Evolutionary conservation across 30 jellyfish, hydroid and myxozoan species (phyloP), one percentile per base, ranked within the genome.

Genomic region (Nemopilema nomurai): DNA sequence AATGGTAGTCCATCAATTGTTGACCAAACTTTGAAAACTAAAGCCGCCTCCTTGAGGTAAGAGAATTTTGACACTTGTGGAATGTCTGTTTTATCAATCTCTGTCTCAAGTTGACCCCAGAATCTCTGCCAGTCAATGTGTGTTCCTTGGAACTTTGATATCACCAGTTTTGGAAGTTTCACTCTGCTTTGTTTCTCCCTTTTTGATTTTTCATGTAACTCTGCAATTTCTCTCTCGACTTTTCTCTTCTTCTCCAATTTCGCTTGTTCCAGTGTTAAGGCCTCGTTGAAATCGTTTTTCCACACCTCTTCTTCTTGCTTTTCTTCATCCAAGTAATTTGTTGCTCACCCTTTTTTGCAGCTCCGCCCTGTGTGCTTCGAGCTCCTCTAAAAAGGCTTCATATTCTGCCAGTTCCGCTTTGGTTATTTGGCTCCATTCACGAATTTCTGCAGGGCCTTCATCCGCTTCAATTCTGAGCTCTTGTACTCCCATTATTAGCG

Each of bases 1-100:
- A 83, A 72, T 82, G 92, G 92, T 8, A 83, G 86, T 29, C 92
- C 92, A 62, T 73, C 83, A 50, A 85, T 85, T 21, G 74, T 28
- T 82, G 41, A 28, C 22, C 76, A 76, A 9, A 74, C 89, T 23
- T 33, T 29, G 53, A 33, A 63, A 20, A 75, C 74, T 50, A 75
- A 19, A 9, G 51, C 49, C n/a, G n/a, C n/a, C 51, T 75, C 85
- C 74, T 81, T 81, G 65, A 81, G 83, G 74, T 69, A 65, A 16
- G 90, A 67, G 41, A 81, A 81, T 66, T 81, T 81, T n/a, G 90
- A 33, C 63, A 81, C 90, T 41, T 67, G 83, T 8, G 69, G 28
- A 18, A 76, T 79, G n/a, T 64, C 81, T 20, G 81, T 6, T 24
- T 31, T 77, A 67, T 87, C 16, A 92, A 73, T 71, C 50, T 71